These are phyloP conservation scores for Margaritifera margaritifera DNA, from an alignment of 2,888 invertebrate species.

Conservation along the genomic window DNA sequence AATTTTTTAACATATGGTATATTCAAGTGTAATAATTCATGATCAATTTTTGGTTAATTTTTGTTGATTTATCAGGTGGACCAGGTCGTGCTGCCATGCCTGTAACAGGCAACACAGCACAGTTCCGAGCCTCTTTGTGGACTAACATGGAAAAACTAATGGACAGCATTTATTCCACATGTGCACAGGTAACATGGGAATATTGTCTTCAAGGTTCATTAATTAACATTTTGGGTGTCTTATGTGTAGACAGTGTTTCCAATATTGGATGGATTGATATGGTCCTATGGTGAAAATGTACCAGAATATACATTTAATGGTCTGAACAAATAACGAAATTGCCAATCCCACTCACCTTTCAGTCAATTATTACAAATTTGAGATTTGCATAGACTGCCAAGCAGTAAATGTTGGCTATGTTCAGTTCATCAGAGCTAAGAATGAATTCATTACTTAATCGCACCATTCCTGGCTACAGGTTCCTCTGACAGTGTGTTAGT, in stretches of 20 bases:
- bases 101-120: conserved; percentile 76
- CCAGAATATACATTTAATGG: background rate
- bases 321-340: background rate
- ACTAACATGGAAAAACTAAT: conserved; percentile 90
- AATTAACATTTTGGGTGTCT: background rate
- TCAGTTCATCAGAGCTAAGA: too few species aligned
- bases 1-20: too few species aligned
- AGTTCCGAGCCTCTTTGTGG: conserved; percentile 84
- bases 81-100: conserved; percentile 78
- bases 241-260: too few species aligned
- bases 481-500: too few species aligned
- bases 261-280: background rate
- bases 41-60: too few species aligned
- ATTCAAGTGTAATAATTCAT: too few species aligned
- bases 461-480: too few species aligned
- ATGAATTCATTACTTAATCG: too few species aligned
- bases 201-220: background rate
- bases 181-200: conserved; percentile 65
- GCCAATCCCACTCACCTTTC: too few species aligned
- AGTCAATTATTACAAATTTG: too few species aligned
- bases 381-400: too few species aligned
- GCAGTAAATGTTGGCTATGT: too few species aligned
- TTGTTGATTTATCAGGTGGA: conserved; percentile 45
- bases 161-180: conserved; percentile 77
- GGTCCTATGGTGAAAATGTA: background rate